Base-by-base conservation (phyloP, 2,797 vertebrate species). In the Podarcis siculus region DNA sequence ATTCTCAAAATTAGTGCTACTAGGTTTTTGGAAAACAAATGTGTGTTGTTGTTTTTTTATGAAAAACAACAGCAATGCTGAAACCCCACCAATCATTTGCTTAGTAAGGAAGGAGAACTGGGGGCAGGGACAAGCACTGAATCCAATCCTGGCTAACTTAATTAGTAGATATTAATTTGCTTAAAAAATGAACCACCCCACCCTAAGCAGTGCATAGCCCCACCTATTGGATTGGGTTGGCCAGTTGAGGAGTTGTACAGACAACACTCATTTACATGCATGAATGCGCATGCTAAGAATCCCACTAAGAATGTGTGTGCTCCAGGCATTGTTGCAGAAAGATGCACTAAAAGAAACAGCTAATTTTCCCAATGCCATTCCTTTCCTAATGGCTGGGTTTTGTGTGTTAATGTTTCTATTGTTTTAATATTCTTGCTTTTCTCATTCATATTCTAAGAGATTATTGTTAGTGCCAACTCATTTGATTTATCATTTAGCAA, bases 401-500 rank as follows among this genome's bases (percentile, higher is more conserved):
- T 96, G 91, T 94, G 95, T 96, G 94, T 95, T 96, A 97, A 96
- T 96, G 94, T 96, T 97, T 94, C 96, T 93, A 92, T 96, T 97
- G 95, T 97, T 96, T 97, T 97, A 97, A 96, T 96, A 96, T 95
- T 96, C 95, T 95, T 96, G 95, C 94, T 96, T 96, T 96, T 94
- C 96, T 97, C 96, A 96, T 98, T 98, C 96, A 96, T 96, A 97
- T 97, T 97, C 96, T 88, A 93, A 94, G 92, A 94, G 95, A 96
- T 97, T 97, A 97, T 96, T 97, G 96, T 96, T 96, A 94, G 94
- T 94, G 94, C 95, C 95, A 96, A 95, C 95, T 97, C 95, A 93
- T 96, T 96, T 96, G 96, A 97, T 97, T 97, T 97, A 98, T 97
- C 96, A 96, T 96, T 97, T 96, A 96, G 95, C 94, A 95, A 96